Evolutionary conservation across 1,140 invertebrate genomes (phyloP).

Genomic region (Philotrypesis tridentata): DNA sequence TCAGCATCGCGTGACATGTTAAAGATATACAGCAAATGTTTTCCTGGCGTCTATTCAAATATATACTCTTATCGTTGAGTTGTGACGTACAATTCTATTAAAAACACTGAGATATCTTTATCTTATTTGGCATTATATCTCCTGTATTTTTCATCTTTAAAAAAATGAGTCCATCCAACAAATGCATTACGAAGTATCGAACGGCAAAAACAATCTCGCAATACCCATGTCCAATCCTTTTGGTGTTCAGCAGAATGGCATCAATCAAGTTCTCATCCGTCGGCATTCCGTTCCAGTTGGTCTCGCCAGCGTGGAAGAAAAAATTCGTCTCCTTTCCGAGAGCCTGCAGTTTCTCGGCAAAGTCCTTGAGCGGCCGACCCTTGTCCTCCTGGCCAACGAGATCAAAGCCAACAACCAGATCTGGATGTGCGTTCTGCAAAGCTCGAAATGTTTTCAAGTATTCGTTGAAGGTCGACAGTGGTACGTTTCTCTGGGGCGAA

Average conservation of each 20-base stretch:
- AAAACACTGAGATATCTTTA: too few species aligned
- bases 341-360: conserved; percentile 68
- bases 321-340: conserved; percentile 75
- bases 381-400: conserved; percentile 77
- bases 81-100: too few species aligned
- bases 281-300: conserved; percentile 80
- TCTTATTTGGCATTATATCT: too few species aligned
- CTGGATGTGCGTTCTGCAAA: conserved; percentile 71
- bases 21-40: too few species aligned
- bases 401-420: conserved; percentile 80
- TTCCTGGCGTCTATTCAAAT: too few species aligned
- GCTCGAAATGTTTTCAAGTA: conserved; percentile 72
- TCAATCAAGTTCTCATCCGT: conserved; percentile 86
- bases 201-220: neutral
- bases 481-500: conserved; percentile 74
- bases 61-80: too few species aligned
- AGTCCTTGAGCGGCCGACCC: conserved; percentile 71
- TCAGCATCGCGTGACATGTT: too few species aligned
- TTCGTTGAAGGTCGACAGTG: conserved; percentile 60
- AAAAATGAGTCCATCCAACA: too few species aligned
- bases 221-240: conserved; percentile 70
- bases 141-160: too few species aligned
- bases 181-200: neutral
- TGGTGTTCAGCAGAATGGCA: conserved; percentile 83
- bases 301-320: conserved; percentile 90